A percentile compares a stretch with the other conserved stretches of the same genome.
phyloP scores from a whole-genome alignment of 2,888 invertebrate genomes.

The Anoncus sp. region DNA sequence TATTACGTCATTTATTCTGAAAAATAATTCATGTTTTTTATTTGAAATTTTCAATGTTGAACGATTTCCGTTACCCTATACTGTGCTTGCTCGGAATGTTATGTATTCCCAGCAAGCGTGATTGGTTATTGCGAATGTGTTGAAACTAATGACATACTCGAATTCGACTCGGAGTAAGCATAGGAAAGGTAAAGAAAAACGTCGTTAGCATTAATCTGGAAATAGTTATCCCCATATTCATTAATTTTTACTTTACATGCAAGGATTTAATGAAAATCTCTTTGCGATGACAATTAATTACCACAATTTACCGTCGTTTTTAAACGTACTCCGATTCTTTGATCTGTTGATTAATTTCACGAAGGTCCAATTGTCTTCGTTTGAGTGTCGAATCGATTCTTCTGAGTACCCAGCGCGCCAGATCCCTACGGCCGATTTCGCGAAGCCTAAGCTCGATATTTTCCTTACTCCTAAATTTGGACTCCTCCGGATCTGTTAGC shows the following conservation, averaged over 20 bases:
- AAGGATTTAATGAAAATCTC: conserved; percentile 8
- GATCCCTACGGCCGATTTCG: conserved; percentile 59
- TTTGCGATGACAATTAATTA: conserved; percentile 38
- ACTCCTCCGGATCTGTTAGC: conserved; percentile 58
- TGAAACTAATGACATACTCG: too few relatives aligned
- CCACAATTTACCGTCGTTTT: conserved; percentile 59
- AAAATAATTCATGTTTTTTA: conserved; percentile 5
- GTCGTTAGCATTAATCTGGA: too few relatives aligned
- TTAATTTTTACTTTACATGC: neutral
- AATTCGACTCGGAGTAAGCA: too few relatives aligned
- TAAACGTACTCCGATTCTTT: conserved; percentile 66
- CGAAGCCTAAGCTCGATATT: conserved; percentile 59
- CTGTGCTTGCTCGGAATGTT: too few relatives aligned
- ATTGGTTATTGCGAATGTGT: too few relatives aligned
- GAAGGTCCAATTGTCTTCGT: conserved; percentile 34
- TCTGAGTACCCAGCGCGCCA: conserved; percentile 58
- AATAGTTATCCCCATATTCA: neutral
- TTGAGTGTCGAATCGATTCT: conserved; percentile 43
- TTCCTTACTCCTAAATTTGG: conserved; percentile 46
- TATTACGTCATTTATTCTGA: conserved; percentile 25
- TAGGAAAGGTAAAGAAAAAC: too few relatives aligned
- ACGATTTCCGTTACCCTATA: neutral
- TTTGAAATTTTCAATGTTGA: neutral
- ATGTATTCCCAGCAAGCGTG: too few relatives aligned
- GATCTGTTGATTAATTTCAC: conserved; percentile 34